Conservation (phyloP, 1,140 invertebrate genomes). For the Melitaea cinxia region DNA sequence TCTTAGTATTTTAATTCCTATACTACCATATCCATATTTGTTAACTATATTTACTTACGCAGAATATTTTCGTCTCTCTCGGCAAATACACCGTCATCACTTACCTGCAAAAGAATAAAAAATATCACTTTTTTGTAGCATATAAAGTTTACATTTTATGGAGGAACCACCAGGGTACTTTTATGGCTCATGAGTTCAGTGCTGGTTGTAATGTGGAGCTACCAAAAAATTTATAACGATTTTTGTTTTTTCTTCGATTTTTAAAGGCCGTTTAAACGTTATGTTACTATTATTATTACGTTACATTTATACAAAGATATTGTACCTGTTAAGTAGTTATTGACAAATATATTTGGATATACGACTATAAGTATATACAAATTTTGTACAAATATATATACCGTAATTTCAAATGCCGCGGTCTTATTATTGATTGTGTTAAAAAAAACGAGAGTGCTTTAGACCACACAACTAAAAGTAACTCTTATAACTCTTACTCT, state of each 20-base stretch:
- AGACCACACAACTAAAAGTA: background rate
- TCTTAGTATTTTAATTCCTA: too few relatives aligned
- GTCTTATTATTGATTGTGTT: too few relatives aligned
- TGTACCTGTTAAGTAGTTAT: too few relatives aligned
- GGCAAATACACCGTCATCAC: background rate
- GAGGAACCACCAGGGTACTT: background rate
- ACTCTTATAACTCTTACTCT: too few relatives aligned
- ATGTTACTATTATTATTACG: background rate
- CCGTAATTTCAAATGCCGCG: too few relatives aligned
- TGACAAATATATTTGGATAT: too few relatives aligned
- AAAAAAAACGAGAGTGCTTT: too few relatives aligned
- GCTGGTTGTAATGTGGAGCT: background rate
- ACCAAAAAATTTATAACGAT: background rate
- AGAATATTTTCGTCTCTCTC: background rate
- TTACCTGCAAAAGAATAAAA: conserved; percentile 29
- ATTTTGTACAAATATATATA: too few relatives aligned
- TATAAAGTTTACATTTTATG: background rate
- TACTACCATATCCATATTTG: too few relatives aligned
- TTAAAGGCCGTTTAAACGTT: background rate
- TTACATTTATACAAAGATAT: too few relatives aligned
- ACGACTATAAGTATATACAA: too few relatives aligned
- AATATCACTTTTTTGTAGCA: conserved; percentile 2
- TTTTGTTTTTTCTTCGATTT: background rate
- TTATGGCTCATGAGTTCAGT: conserved; percentile 10
- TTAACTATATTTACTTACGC: background rate